Conservation (phyloP, 2,113 vertebrate species). For the Passer montanus region DNA sequence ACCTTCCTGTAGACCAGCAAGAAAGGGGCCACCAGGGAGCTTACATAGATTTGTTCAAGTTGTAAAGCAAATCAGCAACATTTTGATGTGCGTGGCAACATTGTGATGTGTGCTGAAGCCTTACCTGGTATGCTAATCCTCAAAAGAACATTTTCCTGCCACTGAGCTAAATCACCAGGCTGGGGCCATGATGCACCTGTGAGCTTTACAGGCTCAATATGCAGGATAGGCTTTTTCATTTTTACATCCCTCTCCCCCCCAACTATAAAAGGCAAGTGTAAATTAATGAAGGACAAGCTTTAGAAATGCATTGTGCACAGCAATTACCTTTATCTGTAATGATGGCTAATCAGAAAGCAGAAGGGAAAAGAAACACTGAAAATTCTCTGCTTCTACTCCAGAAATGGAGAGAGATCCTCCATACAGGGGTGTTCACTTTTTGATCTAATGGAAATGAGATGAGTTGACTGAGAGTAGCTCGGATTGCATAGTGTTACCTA, state of each 20-base stretch:
- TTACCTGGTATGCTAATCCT: background rate
- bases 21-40: background rate
- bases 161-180: background rate
- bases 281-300: background rate
- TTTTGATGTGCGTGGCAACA: background rate
- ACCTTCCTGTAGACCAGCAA: background rate
- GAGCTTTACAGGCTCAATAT: background rate
- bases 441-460: background rate
- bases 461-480: background rate
- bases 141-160: background rate
- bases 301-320: background rate
- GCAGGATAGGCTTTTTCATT: background rate
- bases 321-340: background rate
- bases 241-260: background rate
- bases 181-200: background rate
- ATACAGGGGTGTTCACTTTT: background rate
- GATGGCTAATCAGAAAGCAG: background rate
- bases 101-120: background rate
- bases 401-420: background rate
- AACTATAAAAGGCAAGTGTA: background rate
- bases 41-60: background rate
- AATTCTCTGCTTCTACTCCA: background rate
- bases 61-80: background rate
- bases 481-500: background rate
- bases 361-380: background rate